phyloP scores from a whole-genome alignment of 1,140 invertebrate species.

The Arctopsyche grandis region DNA sequence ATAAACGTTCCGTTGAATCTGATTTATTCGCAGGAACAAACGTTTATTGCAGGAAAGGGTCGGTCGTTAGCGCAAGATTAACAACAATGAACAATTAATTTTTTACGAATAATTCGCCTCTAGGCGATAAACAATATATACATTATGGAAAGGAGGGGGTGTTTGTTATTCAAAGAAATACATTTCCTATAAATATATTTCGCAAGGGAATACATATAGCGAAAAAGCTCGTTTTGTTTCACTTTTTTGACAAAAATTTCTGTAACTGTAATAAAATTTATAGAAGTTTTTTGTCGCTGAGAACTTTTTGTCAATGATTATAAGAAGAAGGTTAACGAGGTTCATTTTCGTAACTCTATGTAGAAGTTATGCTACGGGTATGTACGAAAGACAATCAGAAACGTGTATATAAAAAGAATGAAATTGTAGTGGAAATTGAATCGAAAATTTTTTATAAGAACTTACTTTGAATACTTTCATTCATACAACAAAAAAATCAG shows the following conservation, averaged over 20 bases:
- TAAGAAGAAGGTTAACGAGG: background rate
- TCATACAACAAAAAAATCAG: no score
- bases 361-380: background rate
- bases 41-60: slow-evolving; percentile 38
- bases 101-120: slow-evolving; percentile 1
- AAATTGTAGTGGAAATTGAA: no score
- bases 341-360: background rate
- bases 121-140: background rate
- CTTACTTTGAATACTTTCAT: no score
- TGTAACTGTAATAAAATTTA: background rate
- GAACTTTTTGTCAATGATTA: slow-evolving; percentile 2
- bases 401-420: no score
- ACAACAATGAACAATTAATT: slow-evolving; percentile 29
- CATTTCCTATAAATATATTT: no score
- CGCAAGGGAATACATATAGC: background rate
- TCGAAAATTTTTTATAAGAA: no score
- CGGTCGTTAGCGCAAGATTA: slow-evolving; percentile 35
- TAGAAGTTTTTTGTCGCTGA: background rate
- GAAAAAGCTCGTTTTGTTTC: background rate
- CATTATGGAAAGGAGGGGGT: no score
- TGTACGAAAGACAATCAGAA: no score
- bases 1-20: slow-evolving; percentile 40
- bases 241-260: background rate
- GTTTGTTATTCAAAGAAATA: background rate
- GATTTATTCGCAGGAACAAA: slow-evolving; percentile 35